Conservation (phyloP, 2,113 vertebrate genomes). For the Muntiacus reevesi region DNA sequence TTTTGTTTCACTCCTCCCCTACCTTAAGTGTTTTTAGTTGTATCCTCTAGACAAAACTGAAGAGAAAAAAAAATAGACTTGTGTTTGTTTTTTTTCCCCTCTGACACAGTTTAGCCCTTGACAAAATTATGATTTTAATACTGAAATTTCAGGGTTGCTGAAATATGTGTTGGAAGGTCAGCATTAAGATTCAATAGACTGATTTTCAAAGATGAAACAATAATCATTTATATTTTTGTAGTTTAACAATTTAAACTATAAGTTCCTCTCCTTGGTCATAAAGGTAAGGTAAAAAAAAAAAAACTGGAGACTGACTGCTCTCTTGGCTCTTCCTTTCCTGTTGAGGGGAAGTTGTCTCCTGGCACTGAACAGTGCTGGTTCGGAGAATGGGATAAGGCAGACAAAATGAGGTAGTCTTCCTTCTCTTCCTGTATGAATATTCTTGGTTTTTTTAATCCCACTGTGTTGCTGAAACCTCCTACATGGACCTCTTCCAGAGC, state of each 20-base stretch:
- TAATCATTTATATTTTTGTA: neutral
- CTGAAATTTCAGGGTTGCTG: neutral
- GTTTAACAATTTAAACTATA: neutral
- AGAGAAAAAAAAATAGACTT: neutral
- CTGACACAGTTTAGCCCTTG: neutral
- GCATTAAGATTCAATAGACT: neutral
- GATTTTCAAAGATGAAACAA: neutral
- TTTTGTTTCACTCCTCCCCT: neutral
- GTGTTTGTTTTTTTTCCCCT: neutral
- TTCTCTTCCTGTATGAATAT: neutral
- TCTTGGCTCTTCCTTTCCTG: neutral
- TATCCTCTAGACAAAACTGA: neutral
- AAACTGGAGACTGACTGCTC: neutral
- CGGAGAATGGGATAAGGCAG: neutral
- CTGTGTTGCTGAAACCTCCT: neutral
- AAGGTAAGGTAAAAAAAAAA: constrained; percentile 46
- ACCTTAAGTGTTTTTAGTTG: neutral
- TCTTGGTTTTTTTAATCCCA: neutral
- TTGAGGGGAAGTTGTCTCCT: neutral
- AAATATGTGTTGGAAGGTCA: neutral
- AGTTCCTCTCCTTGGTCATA: neutral
- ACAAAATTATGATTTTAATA: constrained; percentile 25
- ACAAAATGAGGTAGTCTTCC: neutral
- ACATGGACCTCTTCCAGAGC: neutral
- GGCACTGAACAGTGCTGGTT: neutral